Percentiles rank a stretch among this genome's conserved stretches.
Conservation (phyloP, 2,888 invertebrate genomes). For the Melieria picta region DNA sequence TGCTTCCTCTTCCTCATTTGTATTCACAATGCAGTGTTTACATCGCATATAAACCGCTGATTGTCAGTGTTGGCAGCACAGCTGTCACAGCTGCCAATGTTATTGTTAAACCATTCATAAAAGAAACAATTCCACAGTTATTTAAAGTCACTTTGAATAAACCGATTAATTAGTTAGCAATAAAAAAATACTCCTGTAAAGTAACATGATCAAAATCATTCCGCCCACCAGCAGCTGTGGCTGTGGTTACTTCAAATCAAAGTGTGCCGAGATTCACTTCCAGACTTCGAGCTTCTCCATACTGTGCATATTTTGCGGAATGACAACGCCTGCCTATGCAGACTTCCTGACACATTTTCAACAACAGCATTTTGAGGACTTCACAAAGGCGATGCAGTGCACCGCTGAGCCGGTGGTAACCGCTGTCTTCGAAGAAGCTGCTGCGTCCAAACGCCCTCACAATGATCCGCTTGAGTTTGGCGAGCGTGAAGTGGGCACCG, state of each 20-base stretch:
- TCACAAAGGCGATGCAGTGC: conserved; percentile 24
- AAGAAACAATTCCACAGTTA: too few species aligned
- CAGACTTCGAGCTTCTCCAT: conserved; percentile 42
- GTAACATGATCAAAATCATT: conserved; percentile 36
- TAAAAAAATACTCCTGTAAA: background rate
- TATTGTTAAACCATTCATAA: too few species aligned
- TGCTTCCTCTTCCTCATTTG: background rate
- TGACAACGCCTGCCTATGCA: conserved; percentile 38
- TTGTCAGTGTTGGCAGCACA: background rate
- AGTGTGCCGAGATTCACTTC: conserved; percentile 51
- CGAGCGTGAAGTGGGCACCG: conserved; percentile 5
- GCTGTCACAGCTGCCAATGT: too few species aligned
- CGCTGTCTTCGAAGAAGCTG: background rate
- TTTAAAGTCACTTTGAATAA: too few species aligned
- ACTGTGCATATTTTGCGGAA: conserved; percentile 44
- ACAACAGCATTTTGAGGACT: conserved; percentile 39
- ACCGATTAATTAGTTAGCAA: conserved; percentile 7
- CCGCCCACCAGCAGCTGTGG: conserved; percentile 18
- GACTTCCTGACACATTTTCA: conserved; percentile 45
- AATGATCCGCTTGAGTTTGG: conserved; percentile 37
- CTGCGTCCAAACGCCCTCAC: conserved; percentile 2
- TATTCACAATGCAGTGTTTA: background rate
- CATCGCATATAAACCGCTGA: conserved; percentile 12
- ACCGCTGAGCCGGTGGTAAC: conserved; percentile 24
- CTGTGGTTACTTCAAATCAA: conserved; percentile 36